Percentiles rank a stretch among this genome's conserved stretches.
Conservation (phyloP, 2,113 vertebrate genomes). For the Microtus pennsylvanicus region DNA sequence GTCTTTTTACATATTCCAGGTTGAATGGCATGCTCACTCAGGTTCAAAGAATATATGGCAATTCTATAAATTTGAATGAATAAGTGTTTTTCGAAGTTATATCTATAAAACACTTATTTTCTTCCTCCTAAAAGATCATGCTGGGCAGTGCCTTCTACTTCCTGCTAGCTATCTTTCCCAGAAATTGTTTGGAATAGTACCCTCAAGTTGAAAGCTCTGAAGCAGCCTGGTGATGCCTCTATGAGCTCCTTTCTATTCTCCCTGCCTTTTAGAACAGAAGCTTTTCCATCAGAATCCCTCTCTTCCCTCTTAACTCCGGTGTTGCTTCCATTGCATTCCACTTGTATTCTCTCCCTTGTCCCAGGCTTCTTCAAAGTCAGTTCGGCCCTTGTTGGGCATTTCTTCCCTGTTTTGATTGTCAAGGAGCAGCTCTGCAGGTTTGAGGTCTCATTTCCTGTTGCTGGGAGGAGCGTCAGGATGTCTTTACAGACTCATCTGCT, state of each 20-base stretch:
- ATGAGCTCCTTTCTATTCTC: not conserved
- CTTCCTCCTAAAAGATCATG: not conserved
- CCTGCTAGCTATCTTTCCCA: not conserved
- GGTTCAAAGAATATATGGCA: not conserved
- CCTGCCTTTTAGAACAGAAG: not conserved
- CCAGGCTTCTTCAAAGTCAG: not conserved
- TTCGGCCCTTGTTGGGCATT: not conserved
- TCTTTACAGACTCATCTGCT: not conserved
- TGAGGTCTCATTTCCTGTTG: not conserved
- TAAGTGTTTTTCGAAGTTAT: not conserved
- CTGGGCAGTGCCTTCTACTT: not conserved
- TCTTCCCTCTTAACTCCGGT: not conserved
- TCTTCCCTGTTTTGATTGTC: not conserved
- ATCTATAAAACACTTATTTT: not conserved
- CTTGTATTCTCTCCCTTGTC: not conserved
- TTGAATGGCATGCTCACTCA: not conserved
- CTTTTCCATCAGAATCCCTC: not conserved
- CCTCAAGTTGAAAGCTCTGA: not conserved
- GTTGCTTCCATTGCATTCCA: not conserved
- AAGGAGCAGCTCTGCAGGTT: not conserved
- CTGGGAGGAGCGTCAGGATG: not conserved
- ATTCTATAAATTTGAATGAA: not conserved
- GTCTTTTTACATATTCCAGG: not conserved
- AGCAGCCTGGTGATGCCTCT: not conserved
- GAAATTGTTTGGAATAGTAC: not conserved